Percentiles rank a stretch among this genome's conserved stretches.
phyloP scores from a whole-genome alignment of 2,113 vertebrate genomes.

The Bagarius yarrelli region DNA sequence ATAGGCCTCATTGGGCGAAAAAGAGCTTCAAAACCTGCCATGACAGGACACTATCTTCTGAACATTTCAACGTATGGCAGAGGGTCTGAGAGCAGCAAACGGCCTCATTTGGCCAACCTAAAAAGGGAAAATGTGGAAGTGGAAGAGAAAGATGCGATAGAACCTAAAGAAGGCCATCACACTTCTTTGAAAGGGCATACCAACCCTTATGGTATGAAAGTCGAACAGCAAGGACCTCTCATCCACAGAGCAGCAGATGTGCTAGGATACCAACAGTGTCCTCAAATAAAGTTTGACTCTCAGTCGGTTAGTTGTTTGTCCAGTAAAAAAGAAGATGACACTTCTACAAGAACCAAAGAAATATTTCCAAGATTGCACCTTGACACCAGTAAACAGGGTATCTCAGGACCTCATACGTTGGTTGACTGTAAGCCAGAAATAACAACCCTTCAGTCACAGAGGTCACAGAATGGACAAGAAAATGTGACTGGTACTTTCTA shows the following conservation, averaged over 20 bases:
- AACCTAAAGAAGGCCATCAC: conserved; percentile 46
- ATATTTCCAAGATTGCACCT: conserved; percentile 73
- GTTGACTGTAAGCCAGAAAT: conserved; percentile 66
- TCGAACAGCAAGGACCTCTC: conserved; percentile 70
- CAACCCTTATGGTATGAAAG: conserved; percentile 50
- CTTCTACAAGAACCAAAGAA: conserved; percentile 73
- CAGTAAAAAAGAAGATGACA: conserved; percentile 56
- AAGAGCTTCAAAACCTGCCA: conserved; percentile 83
- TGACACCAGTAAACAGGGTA: conserved; percentile 65
- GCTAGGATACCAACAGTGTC: conserved; percentile 39
- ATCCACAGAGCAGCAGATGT: conserved; percentile 40
- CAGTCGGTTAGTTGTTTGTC: conserved; percentile 52
- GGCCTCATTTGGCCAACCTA: conserved; percentile 65
- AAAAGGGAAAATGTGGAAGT: conserved; percentile 66
- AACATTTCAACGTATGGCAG: conserved; percentile 94
- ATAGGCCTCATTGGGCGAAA: conserved; percentile 83
- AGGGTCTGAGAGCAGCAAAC: conserved; percentile 81
- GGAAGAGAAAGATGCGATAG: conserved; percentile 58
- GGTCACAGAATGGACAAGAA: conserved; percentile 67
- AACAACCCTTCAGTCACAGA: conserved; percentile 67
- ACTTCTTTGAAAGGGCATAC: conserved; percentile 58
- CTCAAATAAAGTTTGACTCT: conserved; percentile 65
- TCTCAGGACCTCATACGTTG: conserved; percentile 68
- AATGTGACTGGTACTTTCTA: conserved; percentile 73
- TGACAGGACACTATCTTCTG: conserved; percentile 96